Evolutionary conservation across 1,140 invertebrate species (phyloP), one percentile per base, ranked within the genome.

Genomic region (Trichonephila clavata): DNA sequence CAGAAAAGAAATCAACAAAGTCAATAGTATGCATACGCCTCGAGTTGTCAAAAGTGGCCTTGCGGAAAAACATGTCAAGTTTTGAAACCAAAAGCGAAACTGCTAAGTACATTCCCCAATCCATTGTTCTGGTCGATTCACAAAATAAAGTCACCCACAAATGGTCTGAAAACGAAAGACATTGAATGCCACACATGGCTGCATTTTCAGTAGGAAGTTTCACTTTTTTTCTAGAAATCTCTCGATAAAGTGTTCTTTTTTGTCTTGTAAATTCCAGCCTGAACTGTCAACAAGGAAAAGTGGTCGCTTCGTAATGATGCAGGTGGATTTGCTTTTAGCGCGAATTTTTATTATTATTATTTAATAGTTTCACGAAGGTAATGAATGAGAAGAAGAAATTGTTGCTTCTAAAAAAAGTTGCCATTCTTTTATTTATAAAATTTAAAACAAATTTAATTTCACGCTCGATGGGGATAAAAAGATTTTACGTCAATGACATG

Each of bases 11-110:
- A 59, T 84, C 24, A 16, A 60, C 14, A 57, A n/a, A 13, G n/a
- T 21, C 59, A 59, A 27, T 50, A 84, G 21, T 10, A 50, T 50
- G 1, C 50, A 27, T 27, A 50, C n/a, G 50, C 24, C 10, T 84
- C 24, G 27, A 32, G 71, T 27, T 84, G 83, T 32, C 65, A 68
- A 27, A 39, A 68, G 65, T 18, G 81, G 21, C 83, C 83, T 84
- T 84, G 50, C 57, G 57, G 43, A 84, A 50, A 59, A 59, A n/a
- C 2, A 57, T 84, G 43, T 84, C 27, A 16, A 14, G 81, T 27
- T 84, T 84, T 60, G 50, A 84, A 83, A 83, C 21, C n/a, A 43
- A 83, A 84, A 84, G 24, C 20, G 83, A 84, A 84, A 84, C 14
- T 27, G 80, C 24, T 14, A 8, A 27, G n/a, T 68, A 24, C 80